A percentile compares a stretch with the other conserved stretches of the same genome.
phyloP scores from a whole-genome alignment of 2,888 invertebrate species.

The Maniola hyperantus region DNA sequence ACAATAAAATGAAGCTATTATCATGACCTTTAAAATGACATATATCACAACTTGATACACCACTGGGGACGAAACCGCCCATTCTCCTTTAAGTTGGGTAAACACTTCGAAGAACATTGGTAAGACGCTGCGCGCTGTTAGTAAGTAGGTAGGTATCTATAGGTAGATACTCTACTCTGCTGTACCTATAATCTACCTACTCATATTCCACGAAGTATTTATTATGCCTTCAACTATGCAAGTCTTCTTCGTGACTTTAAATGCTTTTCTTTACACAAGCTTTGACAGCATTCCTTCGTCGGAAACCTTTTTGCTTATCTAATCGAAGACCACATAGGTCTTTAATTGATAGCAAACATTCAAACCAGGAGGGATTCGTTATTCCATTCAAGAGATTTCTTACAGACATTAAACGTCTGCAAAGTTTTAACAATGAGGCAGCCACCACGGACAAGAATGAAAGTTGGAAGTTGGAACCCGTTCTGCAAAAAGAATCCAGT shows the following conservation, averaged over 20 bases:
- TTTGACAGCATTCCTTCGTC: constrained; percentile 21
- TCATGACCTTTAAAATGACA: too few relatives aligned
- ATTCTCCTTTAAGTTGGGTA: too few relatives aligned
- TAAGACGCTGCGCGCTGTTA: too few relatives aligned
- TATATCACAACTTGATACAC: too few relatives aligned
- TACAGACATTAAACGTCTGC: constrained; percentile 31
- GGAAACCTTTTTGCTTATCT: constrained; percentile 26
- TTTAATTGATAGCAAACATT: constrained; percentile 39
- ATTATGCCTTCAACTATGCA: background rate
- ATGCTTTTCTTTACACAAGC: background rate
- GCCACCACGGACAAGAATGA: constrained; percentile 40
- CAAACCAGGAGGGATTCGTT: constrained; percentile 34
- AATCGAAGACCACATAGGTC: constrained; percentile 33
- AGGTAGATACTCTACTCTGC: background rate
- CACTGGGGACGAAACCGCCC: too few relatives aligned
- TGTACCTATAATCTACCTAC: too few relatives aligned
- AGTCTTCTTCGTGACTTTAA: background rate
- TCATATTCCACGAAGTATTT: background rate
- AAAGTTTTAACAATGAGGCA: constrained; percentile 41
- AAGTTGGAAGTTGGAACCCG: constrained; percentile 28
- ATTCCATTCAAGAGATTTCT: constrained; percentile 43
- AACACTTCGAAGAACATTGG: background rate
- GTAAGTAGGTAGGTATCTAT: background rate
- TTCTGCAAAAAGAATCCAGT: constrained; percentile 43
- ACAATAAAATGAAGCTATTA: too few relatives aligned